Percentiles rank a stretch among this genome's conserved stretches.
These are phyloP conservation scores for Idaea biselata DNA, from an alignment of 2,888 invertebrate genomes.

Conservation along the genomic window DNA sequence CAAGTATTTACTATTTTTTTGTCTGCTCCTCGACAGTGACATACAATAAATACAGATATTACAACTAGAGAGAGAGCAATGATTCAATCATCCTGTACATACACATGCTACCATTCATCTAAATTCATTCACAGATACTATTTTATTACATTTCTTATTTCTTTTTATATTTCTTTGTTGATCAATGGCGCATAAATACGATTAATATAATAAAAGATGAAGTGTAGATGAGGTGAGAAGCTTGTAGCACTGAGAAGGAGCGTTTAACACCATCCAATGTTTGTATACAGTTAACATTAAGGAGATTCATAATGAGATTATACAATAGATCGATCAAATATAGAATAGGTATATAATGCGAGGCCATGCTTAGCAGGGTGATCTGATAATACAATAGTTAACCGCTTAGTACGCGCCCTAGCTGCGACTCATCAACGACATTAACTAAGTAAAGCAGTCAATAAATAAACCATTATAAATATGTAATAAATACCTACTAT, in stretches of 20 bases:
- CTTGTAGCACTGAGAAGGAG: constrained; percentile 42
- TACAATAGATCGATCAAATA: constrained; percentile 52
- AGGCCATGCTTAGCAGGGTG: constrained; percentile 77
- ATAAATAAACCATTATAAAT: constrained; percentile 82
- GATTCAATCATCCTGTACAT: constrained; percentile 15
- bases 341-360: constrained; percentile 38
- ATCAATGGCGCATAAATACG: constrained; percentile 13
- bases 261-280: constrained; percentile 74
- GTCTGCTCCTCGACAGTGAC: constrained; percentile 38
- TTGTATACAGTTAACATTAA: constrained; percentile 55
- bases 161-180: too few relatives aligned
- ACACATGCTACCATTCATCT: constrained; percentile 19
- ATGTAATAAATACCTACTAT: constrained; percentile 82
- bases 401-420: constrained; percentile 62
- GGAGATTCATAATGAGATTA: constrained; percentile 78
- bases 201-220: constrained; percentile 3
- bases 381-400: constrained; percentile 73
- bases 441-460: constrained; percentile 80
- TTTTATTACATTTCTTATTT: constrained; percentile 21
- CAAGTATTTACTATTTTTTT: constrained; percentile 71
- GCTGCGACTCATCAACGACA: constrained; percentile 59
- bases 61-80: constrained; percentile 28
- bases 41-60: constrained; percentile 14
- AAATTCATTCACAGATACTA: constrained; percentile 21
- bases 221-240: constrained; percentile 16